phyloP scores from a whole-genome alignment of 2,888 invertebrate genomes.

The Conops quadrifasciatus region DNA sequence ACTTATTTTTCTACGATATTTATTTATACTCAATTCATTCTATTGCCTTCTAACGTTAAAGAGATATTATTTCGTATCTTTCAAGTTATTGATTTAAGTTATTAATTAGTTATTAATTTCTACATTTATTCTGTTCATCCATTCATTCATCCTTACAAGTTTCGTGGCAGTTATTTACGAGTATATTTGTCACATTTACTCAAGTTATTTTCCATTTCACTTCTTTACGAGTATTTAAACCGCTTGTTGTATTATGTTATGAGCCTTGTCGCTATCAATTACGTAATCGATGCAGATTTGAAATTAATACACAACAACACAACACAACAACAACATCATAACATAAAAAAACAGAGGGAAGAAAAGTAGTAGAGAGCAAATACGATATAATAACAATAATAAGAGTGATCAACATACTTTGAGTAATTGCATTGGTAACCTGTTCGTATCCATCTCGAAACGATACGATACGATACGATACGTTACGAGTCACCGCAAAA shows the following conservation, averaged over 20 bases:
- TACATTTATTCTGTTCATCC: no score
- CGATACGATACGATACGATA: no score
- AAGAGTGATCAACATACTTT: not conserved
- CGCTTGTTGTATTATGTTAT: not conserved
- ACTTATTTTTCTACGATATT: no score
- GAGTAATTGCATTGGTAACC: not conserved
- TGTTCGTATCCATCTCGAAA: no score
- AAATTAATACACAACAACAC: conserved; percentile 4
- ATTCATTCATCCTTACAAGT: no score
- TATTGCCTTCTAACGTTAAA: no score
- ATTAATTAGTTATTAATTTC: no score
- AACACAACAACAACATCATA: not conserved
- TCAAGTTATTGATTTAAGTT: no score
- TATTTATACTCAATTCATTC: no score
- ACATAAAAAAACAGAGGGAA: not conserved
- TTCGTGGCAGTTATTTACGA: no score
- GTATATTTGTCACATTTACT: not conserved
- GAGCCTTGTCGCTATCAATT: conserved; percentile 26
- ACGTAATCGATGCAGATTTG: conserved; percentile 24
- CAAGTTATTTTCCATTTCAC: not conserved
- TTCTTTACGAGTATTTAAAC: not conserved
- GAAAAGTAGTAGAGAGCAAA: not conserved
- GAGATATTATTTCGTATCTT: no score
- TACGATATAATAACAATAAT: conserved; percentile 4
- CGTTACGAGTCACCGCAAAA: no score